phyloP scores from a whole-genome alignment of 2,888 invertebrate genomes.

The Branchipolynoe longqiensis region DNA sequence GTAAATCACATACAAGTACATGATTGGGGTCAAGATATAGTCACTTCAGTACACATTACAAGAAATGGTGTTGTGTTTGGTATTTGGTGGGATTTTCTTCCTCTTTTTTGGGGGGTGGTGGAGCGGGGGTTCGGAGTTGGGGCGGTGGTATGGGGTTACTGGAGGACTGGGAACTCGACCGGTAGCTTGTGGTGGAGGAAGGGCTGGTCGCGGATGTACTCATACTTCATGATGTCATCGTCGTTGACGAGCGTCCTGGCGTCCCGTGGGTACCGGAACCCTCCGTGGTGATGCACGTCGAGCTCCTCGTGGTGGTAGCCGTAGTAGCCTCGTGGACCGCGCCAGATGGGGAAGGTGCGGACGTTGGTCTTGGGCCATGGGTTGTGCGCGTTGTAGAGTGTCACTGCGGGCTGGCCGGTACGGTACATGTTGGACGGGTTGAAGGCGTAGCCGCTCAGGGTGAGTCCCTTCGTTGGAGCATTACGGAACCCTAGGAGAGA shows the following conservation, averaged over 20 bases:
- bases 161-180: conserved; percentile 69
- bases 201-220: conserved; percentile 69
- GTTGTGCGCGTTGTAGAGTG: conserved; percentile 70
- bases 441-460: conserved; percentile 69
- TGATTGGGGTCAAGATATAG: too few relatives aligned
- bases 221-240: conserved; percentile 70
- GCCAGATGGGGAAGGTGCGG: conserved; percentile 69
- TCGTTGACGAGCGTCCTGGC: conserved; percentile 69
- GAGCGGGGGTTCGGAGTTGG: too few relatives aligned
- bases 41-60: too few relatives aligned
- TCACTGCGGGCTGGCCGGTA: conserved; percentile 69
- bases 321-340: conserved; percentile 71
- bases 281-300: conserved; percentile 70
- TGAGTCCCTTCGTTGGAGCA: conserved; percentile 65
- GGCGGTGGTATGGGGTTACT: too few relatives aligned
- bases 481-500: conserved; percentile 64
- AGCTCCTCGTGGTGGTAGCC: conserved; percentile 73
- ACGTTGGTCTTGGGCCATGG: conserved; percentile 70
- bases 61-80: too few relatives aligned
- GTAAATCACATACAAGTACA: too few relatives aligned
- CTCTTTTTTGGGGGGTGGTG: too few relatives aligned
- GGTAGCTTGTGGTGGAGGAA: conserved; percentile 65
- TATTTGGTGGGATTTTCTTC: too few relatives aligned
- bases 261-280: conserved; percentile 68
- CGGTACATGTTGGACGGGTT: conserved; percentile 71